These are phyloP conservation scores for Cheilosia vulpina DNA, from an alignment of 2,888 invertebrate species.

Conservation along the genomic window DNA sequence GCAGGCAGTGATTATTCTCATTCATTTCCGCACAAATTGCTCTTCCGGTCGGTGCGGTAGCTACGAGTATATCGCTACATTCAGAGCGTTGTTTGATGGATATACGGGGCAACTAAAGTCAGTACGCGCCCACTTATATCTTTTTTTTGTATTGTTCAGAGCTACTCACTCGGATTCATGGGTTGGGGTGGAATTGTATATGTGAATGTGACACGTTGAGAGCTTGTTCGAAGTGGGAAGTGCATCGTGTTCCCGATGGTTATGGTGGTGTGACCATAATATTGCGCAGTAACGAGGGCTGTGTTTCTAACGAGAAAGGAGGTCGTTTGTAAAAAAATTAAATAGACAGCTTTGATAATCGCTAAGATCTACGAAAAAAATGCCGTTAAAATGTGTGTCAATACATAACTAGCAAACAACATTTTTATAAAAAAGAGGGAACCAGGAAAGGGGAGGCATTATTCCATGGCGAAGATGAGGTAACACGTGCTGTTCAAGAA, in stretches of 20 bases:
- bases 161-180: conserved; percentile 28
- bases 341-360: no score
- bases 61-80: not conserved
- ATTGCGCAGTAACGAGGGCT: not conserved
- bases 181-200: conserved; percentile 5
- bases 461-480: no score
- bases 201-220: not conserved
- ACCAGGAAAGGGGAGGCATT: no score
- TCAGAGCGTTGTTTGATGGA: not conserved
- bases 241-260: conserved; percentile 29
- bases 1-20: conserved; percentile 10
- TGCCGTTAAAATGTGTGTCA: no score
- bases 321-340: no score
- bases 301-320: no score
- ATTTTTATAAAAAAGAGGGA: no score
- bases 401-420: no score
- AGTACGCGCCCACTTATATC: conserved; percentile 16
- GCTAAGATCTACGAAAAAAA: no score
- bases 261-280: conserved; percentile 23
- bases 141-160: conserved; percentile 25
- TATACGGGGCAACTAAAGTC: not conserved
- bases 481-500: no score
- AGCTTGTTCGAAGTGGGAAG: conserved; percentile 6
- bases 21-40: conserved; percentile 50
- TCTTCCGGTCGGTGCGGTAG: conserved; percentile 38